phyloP scores from a whole-genome alignment of 2,888 invertebrate genomes.

The Melieria picta region DNA sequence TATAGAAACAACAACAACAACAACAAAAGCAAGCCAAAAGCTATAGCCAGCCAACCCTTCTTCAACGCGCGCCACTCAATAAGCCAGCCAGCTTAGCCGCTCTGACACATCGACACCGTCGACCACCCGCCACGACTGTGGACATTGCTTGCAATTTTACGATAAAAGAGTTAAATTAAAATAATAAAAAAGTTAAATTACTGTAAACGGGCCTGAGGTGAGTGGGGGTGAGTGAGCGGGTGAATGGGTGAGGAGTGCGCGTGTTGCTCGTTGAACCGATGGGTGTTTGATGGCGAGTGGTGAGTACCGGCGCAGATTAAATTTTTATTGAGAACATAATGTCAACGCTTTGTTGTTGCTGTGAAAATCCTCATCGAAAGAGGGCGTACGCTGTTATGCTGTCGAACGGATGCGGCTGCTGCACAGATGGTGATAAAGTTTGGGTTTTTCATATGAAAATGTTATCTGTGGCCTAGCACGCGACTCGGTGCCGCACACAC shows the following conservation, averaged over 20 bases:
- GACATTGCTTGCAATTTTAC: too few species aligned
- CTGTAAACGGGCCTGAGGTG: conserved; percentile 17
- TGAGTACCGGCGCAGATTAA: conserved; percentile 51
- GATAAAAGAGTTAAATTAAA: neutral
- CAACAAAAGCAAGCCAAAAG: too few species aligned
- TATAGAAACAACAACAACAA: too few species aligned
- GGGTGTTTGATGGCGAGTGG: neutral
- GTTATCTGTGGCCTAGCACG: conserved; percentile 40
- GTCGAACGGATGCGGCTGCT: conserved; percentile 4
- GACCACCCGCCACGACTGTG: too few species aligned
- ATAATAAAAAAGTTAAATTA: conserved; percentile 1
- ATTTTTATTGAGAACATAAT: conserved; percentile 57
- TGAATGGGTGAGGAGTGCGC: neutral
- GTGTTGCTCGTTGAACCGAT: too few species aligned
- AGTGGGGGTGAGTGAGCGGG: neutral
- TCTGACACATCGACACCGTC: too few species aligned
- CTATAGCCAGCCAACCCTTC: too few species aligned
- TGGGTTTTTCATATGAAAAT: conserved; percentile 28
- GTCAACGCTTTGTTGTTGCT: conserved; percentile 16
- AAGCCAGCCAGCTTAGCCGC: too few species aligned
- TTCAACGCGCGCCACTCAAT: too few species aligned
- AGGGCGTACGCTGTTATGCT: neutral
- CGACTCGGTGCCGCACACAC: conserved; percentile 26
- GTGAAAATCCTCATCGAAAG: neutral
- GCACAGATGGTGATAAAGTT: conserved; percentile 38